Conservation (phyloP, 2,888 invertebrate species). For the Polymixis flavicincta region DNA sequence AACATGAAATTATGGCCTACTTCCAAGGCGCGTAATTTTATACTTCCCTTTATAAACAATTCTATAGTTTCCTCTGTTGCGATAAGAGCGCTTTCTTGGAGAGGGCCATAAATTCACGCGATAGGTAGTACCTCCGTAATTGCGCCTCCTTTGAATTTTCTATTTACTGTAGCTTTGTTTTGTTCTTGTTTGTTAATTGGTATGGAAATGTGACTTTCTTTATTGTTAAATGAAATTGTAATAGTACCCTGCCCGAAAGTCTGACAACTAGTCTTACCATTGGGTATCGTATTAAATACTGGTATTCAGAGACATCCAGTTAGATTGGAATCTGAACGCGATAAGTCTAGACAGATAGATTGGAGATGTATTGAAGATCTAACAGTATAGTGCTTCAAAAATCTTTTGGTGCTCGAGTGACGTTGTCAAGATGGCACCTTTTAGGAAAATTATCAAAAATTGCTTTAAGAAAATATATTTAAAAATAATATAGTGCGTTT, state of each 20-base stretch:
- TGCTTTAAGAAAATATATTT: too few species aligned
- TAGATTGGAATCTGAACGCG: too few species aligned
- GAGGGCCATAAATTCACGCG: slow-evolving; percentile 62
- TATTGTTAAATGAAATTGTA: not conserved
- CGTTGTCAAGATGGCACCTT: not conserved
- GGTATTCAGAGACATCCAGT: too few species aligned
- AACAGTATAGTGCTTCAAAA: not conserved
- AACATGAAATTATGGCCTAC: slow-evolving; percentile 54
- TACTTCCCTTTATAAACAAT: slow-evolving; percentile 55
- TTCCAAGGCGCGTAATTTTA: slow-evolving; percentile 56
- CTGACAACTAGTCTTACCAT: too few species aligned
- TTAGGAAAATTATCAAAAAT: not conserved
- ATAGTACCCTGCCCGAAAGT: too few species aligned
- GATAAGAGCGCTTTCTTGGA: slow-evolving; percentile 66
- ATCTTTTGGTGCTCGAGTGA: not conserved
- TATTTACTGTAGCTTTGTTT: slow-evolving; percentile 61
- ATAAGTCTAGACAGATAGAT: too few species aligned
- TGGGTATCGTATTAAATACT: too few species aligned
- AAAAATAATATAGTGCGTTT: too few species aligned
- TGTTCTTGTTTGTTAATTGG: slow-evolving; percentile 58
- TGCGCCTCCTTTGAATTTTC: slow-evolving; percentile 66
- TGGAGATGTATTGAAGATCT: not conserved
- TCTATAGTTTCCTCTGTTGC: slow-evolving; percentile 49
- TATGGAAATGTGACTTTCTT: slow-evolving; percentile 20
- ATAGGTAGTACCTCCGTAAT: slow-evolving; percentile 59